A percentile compares a stretch with the other conserved stretches of the same genome.
Evolutionary conservation across 2,888 invertebrate genomes (phyloP).

Genomic region (Icerya purchasi): DNA sequence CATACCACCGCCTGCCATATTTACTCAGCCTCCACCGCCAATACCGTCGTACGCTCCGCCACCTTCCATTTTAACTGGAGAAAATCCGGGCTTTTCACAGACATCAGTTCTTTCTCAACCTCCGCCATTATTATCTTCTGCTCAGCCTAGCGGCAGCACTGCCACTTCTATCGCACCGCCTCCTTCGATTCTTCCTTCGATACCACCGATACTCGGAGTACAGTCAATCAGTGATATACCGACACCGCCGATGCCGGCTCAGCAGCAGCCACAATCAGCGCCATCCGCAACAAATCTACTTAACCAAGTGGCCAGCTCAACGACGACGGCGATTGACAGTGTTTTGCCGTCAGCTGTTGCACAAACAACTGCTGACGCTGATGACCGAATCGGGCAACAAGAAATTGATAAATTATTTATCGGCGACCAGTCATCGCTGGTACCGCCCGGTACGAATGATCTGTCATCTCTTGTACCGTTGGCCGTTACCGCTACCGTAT

Average conservation of each 20-base stretch:
- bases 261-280: no score
- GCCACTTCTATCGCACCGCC: neutral
- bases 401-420: no score
- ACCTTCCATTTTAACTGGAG: no score
- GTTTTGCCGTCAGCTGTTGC: no score
- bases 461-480: neutral
- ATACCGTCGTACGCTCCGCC: constrained; percentile 2
- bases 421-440: no score
- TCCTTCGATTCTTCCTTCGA: neutral
- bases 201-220: neutral
- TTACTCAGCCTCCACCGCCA: constrained; percentile 2
- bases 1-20: constrained; percentile 1
- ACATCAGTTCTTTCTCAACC: constrained; percentile 4
- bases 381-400: no score
- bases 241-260: constrained; percentile 1
- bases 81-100: neutral
- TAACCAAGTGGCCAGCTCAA: no score
- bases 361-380: no score
- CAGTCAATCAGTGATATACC: neutral
- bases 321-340: no score
- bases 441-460: no score
- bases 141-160: neutral
- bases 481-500: constrained; percentile 1
- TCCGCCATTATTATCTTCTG: neutral
- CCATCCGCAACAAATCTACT: no score